Percentiles rank a stretch among this genome's conserved stretches.
Conservation (phyloP, 2,797 vertebrate species). For the Fistularia commersonii region DNA sequence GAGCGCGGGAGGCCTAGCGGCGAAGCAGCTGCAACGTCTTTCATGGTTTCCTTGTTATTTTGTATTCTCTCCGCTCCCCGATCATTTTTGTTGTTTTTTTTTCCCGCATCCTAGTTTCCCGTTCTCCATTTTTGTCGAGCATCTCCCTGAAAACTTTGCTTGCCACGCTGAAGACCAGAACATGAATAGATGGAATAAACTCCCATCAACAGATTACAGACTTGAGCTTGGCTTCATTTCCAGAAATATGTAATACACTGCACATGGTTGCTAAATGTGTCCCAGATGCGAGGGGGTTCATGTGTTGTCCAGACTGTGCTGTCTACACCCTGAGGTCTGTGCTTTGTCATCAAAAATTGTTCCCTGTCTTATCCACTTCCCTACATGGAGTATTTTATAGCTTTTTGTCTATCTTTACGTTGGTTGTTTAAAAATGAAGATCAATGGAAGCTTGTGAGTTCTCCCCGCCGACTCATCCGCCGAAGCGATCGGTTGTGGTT, state of each 20-base stretch:
- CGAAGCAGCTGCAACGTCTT: constrained; percentile 19
- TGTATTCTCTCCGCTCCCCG: not conserved
- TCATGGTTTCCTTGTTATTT: constrained; percentile 6
- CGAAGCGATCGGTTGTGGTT: constrained; percentile 45
- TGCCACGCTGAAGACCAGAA: constrained; percentile 47
- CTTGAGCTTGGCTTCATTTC: constrained; percentile 55
- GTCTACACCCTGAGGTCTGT: constrained; percentile 51
- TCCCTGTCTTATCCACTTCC: constrained; percentile 44
- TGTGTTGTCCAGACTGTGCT: constrained; percentile 49
- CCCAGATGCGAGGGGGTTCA: constrained; percentile 71
- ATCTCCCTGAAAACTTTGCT: constrained; percentile 30
- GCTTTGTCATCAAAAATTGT: constrained; percentile 61
- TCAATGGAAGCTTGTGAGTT: constrained; percentile 6
- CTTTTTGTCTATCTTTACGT: constrained; percentile 29
- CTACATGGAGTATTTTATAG: constrained; percentile 38
- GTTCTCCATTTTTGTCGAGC: constrained; percentile 21
- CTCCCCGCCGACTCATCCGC: constrained; percentile 17
- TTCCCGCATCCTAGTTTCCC: not conserved
- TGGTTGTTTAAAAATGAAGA: constrained; percentile 37
- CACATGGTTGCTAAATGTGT: constrained; percentile 68
- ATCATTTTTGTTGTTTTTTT: constrained; percentile 3
- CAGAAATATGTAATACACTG: constrained; percentile 69
- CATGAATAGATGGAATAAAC: constrained; percentile 59
- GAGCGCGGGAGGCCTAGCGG: constrained; percentile 38
- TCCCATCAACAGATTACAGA: constrained; percentile 69